phyloP scores from a whole-genome alignment of 2,888 invertebrate genomes.

The Ommatoiulus sabulosus region DNA sequence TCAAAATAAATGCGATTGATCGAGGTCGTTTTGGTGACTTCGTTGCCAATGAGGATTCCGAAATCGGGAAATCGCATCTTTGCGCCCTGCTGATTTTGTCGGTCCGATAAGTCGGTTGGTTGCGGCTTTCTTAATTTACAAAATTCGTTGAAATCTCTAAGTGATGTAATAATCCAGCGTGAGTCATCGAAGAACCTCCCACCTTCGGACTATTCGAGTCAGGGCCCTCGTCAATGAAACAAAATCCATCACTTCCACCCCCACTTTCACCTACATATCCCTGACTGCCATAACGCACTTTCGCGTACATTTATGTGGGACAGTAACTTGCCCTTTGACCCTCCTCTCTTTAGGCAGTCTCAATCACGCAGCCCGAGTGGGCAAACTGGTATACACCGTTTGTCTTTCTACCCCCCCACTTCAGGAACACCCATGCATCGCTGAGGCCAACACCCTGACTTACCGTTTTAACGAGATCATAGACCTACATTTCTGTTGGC shows the following conservation, averaged over 20 bases:
- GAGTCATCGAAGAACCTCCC: not conserved
- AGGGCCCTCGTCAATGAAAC: constrained; percentile 34
- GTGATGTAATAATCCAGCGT: not conserved
- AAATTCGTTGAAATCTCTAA: not conserved
- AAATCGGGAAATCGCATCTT: not conserved
- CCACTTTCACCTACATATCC: constrained; percentile 10
- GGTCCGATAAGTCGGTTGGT: not conserved
- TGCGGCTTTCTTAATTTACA: not conserved
- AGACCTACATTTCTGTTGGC: constrained; percentile 16
- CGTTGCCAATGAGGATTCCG: not conserved
- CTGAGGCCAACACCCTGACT: constrained; percentile 11
- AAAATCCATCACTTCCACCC: constrained; percentile 16
- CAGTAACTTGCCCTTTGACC: constrained; percentile 1
- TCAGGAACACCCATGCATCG: not conserved
- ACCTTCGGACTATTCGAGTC: constrained; percentile 8
- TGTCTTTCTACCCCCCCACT: not conserved
- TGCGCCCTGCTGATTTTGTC: not conserved
- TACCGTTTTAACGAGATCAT: constrained; percentile 3
- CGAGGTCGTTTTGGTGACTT: not conserved
- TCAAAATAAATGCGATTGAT: not conserved
- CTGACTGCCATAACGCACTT: not conserved
- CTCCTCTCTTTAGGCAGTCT: not conserved
- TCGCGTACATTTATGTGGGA: not conserved
- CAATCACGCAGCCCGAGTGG: not conserved
- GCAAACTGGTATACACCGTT: not conserved